These are phyloP conservation scores for Cavia porcellus DNA, from an alignment of 2,113 vertebrate species.

Conservation along the genomic window DNA sequence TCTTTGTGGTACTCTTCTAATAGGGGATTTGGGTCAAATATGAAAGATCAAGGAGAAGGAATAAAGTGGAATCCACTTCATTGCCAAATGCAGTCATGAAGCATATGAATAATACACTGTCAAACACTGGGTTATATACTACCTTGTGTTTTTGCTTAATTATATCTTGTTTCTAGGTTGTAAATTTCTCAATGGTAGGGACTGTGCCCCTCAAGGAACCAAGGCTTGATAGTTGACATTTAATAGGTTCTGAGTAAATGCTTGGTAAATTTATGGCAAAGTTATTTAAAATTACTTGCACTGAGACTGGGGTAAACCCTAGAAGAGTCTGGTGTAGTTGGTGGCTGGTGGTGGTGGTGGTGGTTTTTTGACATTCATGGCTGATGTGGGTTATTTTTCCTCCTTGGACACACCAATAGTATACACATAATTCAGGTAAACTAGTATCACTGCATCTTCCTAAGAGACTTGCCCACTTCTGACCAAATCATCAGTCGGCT, in stretches of 20 bases:
- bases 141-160: constrained; percentile 24
- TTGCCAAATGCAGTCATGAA: not conserved
- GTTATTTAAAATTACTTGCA: not conserved
- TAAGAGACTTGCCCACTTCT: not conserved
- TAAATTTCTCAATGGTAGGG: constrained; percentile 43
- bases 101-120: not conserved
- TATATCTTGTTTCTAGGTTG: constrained; percentile 41
- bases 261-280: constrained; percentile 41
- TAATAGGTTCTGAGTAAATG: constrained; percentile 60
- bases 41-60: not conserved
- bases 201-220: constrained; percentile 23
- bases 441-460: not conserved
- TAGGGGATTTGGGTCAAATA: not conserved
- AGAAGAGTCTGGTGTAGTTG: not conserved
- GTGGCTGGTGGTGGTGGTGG: not conserved
- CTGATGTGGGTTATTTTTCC: not conserved
- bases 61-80: constrained; percentile 36
- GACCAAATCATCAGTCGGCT: not conserved
- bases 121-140: constrained; percentile 38
- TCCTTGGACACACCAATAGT: not conserved
- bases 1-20: not conserved
- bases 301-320: constrained; percentile 1
- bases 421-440: not conserved
- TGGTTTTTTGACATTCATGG: not conserved
- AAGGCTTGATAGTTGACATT: constrained; percentile 23